Conservation (phyloP, 2,797 vertebrate species). For the Protonibea diacanthus region DNA sequence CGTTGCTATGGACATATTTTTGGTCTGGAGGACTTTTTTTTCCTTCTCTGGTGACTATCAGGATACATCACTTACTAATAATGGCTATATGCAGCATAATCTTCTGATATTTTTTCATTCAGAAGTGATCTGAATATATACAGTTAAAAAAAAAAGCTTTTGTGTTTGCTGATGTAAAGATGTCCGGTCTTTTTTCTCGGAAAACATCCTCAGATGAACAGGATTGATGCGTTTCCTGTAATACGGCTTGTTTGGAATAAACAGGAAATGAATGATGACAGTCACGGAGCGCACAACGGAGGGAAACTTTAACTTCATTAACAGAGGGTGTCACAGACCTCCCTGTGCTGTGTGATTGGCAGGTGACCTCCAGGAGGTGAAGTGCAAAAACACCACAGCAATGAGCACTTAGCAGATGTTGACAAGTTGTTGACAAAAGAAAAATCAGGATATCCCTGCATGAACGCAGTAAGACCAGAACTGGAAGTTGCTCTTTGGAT, state of each 20-base stretch:
- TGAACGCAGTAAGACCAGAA: slow-evolving; percentile 11
- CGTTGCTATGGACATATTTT: too few relatives aligned
- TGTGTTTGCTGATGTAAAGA: not conserved
- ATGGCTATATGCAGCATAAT: not conserved
- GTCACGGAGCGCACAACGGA: not conserved
- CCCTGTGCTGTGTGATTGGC: slow-evolving; percentile 56
- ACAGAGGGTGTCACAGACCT: slow-evolving; percentile 16
- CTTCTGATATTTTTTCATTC: not conserved
- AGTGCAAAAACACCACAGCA: slow-evolving; percentile 59
- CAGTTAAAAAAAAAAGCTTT: not conserved
- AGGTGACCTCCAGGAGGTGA: slow-evolving; percentile 62
- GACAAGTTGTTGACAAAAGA: slow-evolving; percentile 60
- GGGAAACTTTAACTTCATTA: not conserved
- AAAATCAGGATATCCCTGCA: slow-evolving; percentile 25
- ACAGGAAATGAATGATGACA: slow-evolving; percentile 21
- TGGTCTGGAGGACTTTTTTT: too few relatives aligned
- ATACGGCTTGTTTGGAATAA: slow-evolving; percentile 4
- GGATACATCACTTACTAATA: not conserved
- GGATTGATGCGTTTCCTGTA: not conserved
- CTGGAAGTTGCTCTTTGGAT: slow-evolving; percentile 43
- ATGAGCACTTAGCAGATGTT: slow-evolving; percentile 55
- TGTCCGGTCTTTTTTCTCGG: not conserved
- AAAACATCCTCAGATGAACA: not conserved
- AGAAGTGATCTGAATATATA: too few relatives aligned
- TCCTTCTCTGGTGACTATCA: too few relatives aligned